Evolutionary conservation across 2,888 invertebrate species (phyloP).

Genomic region (Drosophila limbata): DNA sequence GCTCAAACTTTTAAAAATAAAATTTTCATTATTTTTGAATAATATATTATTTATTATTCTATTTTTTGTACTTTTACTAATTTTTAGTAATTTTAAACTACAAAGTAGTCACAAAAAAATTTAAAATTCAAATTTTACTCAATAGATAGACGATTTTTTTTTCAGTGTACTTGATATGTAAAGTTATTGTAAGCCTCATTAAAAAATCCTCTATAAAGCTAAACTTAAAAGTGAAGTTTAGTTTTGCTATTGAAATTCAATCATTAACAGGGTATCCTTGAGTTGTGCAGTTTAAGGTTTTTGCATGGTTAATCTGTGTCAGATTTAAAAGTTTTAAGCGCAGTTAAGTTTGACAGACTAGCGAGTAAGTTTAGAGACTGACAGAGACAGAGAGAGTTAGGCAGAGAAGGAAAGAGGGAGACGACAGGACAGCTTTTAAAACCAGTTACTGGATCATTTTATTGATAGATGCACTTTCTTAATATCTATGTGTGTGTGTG

Average conservation of each 20-base stretch:
- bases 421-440: conserved; percentile 15
- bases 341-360: conserved; percentile 7
- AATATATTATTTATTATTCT: too few relatives aligned
- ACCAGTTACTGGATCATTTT: conserved; percentile 40
- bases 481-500: conserved; percentile 7
- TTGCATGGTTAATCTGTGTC: conserved; percentile 6
- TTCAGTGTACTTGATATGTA: not conserved
- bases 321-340: conserved; percentile 3
- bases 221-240: too few relatives aligned
- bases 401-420: not conserved
- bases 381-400: not conserved
- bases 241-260: not conserved
- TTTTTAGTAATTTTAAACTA: too few relatives aligned
- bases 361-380: not conserved
- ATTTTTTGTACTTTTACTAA: too few relatives aligned
- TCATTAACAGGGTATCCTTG: not conserved
- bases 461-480: conserved; percentile 27
- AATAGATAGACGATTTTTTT: not conserved
- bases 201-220: not conserved
- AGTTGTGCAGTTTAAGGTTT: not conserved
- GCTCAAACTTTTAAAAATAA: too few relatives aligned
- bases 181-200: not conserved
- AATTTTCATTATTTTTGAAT: too few relatives aligned
- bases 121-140: too few relatives aligned
- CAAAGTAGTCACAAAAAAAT: too few relatives aligned